Evolutionary conservation across 1,140 invertebrate genomes (phyloP).

Genomic region (Pseudomyrmex gracilis): DNA sequence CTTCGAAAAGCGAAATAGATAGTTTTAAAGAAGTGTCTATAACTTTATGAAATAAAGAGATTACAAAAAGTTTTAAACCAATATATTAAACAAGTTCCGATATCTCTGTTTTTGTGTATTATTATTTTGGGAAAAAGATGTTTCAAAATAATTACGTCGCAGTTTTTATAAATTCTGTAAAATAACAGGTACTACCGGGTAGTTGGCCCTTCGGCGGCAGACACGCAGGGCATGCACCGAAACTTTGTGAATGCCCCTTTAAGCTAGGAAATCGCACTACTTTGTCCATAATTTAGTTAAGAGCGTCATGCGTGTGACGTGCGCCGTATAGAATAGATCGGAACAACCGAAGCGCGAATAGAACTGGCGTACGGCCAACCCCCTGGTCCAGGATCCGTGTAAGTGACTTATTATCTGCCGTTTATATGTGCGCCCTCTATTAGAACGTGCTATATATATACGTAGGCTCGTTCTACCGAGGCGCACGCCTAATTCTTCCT

Average conservation of each 20-base stretch:
- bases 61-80: no score
- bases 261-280: constrained; percentile 80
- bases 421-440: constrained; percentile 80
- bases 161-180: background rate
- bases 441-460: constrained; percentile 59
- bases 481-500: constrained; percentile 69
- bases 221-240: constrained; percentile 32
- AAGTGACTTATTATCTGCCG: constrained; percentile 85
- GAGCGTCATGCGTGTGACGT: constrained; percentile 85
- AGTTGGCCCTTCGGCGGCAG: constrained; percentile 3
- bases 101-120: no score
- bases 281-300: constrained; percentile 86
- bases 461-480: constrained; percentile 45
- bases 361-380: constrained; percentile 84
- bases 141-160: background rate
- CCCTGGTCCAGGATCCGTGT: constrained; percentile 79
- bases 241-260: constrained; percentile 75
- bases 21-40: no score
- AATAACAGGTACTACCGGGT: background rate
- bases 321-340: constrained; percentile 84
- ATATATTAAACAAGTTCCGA: no score
- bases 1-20: background rate
- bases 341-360: constrained; percentile 85
- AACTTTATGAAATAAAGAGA: no score
- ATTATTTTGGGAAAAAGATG: background rate